Conservation (phyloP, 2,888 invertebrate species). For the Hipparchia semele region DNA sequence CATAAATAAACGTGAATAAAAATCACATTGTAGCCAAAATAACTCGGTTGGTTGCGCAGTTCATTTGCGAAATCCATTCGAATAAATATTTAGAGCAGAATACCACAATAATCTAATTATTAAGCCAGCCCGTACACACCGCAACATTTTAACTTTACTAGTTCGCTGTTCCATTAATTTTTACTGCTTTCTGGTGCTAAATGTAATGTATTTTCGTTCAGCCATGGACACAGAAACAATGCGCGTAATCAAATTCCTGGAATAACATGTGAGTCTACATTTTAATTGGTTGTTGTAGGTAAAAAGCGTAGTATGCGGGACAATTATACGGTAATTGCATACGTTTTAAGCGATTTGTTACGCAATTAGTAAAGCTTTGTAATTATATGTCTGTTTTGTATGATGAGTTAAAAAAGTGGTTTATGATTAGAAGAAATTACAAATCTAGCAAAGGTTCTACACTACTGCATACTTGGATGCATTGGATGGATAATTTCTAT, state of each 20-base stretch:
- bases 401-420: no score
- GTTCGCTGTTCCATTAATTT: constrained; percentile 36
- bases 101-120: constrained; percentile 51
- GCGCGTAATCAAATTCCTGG: constrained; percentile 36
- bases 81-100: constrained; percentile 46
- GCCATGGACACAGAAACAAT: constrained; percentile 16
- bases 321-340: neutral
- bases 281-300: constrained; percentile 18
- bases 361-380: neutral
- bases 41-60: constrained; percentile 32
- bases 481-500: no score
- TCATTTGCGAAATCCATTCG: constrained; percentile 43
- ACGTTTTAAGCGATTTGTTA: neutral
- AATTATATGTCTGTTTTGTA: neutral
- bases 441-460: no score
- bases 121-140: constrained; percentile 43
- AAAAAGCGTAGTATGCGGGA: neutral
- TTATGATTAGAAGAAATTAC: no score
- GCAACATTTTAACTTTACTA: constrained; percentile 43
- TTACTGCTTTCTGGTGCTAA: constrained; percentile 31
- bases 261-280: constrained; percentile 34
- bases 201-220: constrained; percentile 31
- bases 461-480: no score
- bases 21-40: constrained; percentile 15
- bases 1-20: constrained; percentile 8